Conservation (phyloP, 2,888 invertebrate species). For the Pegoplata infirma region DNA sequence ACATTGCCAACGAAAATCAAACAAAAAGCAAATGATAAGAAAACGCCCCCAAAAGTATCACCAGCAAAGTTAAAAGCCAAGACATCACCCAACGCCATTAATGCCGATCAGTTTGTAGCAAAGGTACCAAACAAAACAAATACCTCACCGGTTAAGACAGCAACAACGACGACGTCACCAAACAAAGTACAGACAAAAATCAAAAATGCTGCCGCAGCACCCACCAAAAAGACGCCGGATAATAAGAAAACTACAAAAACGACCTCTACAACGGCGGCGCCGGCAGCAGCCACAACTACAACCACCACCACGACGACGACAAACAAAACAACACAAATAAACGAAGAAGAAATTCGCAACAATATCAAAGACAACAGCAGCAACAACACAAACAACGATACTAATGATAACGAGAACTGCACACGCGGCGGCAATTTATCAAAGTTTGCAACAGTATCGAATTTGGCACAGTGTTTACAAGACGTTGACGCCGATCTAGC, state of each 20-base stretch:
- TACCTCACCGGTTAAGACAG: constrained; percentile 68
- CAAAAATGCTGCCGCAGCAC: constrained; percentile 44
- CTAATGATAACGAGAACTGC: constrained; percentile 43
- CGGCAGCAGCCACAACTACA: constrained; percentile 58
- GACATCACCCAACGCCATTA: constrained; percentile 67
- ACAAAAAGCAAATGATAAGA: constrained; percentile 42
- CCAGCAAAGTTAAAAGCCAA: constrained; percentile 59
- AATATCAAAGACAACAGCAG: constrained; percentile 65
- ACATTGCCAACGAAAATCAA: constrained; percentile 26
- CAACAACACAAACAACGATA: constrained; percentile 35
- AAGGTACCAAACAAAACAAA: constrained; percentile 70
- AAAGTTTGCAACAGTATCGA: constrained; percentile 78
- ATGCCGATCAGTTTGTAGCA: constrained; percentile 74
- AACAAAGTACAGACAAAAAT: constrained; percentile 25
- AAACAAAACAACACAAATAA: constrained; percentile 40
- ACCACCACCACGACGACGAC: constrained; percentile 50
- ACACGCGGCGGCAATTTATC: constrained; percentile 75
- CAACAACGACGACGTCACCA: constrained; percentile 44
- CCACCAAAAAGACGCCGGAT: constrained; percentile 42
- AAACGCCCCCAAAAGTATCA: constrained; percentile 54
- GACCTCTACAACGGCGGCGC: constrained; percentile 37
- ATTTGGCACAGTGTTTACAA: constrained; percentile 78
- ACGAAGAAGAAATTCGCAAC: constrained; percentile 63
- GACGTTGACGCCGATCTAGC: constrained; percentile 78
- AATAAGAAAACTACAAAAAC: constrained; percentile 53